phyloP scores from a whole-genome alignment of 1,140 invertebrate genomes.

The Zaprionus tsacasi region DNA sequence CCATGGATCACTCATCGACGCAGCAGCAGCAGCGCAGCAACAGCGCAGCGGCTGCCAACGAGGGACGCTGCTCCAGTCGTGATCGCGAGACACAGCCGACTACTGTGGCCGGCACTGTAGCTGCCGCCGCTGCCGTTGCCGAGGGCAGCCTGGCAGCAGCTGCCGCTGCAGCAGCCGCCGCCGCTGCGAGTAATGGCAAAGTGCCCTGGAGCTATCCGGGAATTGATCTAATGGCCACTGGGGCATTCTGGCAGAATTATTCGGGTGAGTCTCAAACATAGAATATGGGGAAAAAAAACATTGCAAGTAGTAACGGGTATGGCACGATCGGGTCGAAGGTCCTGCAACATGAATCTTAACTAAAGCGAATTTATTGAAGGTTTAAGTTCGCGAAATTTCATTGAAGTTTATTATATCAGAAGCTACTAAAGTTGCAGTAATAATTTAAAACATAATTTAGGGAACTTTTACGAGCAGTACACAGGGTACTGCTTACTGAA shows the following conservation, averaged over 20 bases:
- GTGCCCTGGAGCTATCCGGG: constrained; percentile 90
- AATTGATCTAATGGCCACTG: constrained; percentile 89
- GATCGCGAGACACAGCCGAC: constrained; percentile 70
- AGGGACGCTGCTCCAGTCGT: constrained; percentile 61
- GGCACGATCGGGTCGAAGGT: not conserved
- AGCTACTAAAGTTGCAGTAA: no score
- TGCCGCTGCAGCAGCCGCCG: constrained; percentile 73
- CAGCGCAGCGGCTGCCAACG: constrained; percentile 48
- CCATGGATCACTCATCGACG: constrained; percentile 69
- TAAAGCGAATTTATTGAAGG: not conserved
- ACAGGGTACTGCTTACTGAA: no score
- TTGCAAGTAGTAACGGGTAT: not conserved
- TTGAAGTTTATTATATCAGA: no score
- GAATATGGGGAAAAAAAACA: not conserved
- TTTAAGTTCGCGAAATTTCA: no score
- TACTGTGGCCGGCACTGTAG: constrained; percentile 79
- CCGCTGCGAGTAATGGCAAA: constrained; percentile 75
- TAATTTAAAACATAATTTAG: no score
- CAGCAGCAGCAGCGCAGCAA: constrained; percentile 44
- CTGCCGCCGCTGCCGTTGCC: constrained; percentile 67
- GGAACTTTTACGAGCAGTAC: no score
- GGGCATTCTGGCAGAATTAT: constrained; percentile 95
- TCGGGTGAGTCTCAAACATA: constrained; percentile 87
- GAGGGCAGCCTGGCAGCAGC: constrained; percentile 46
- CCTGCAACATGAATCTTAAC: constrained; percentile 1